Conservation (phyloP, 2,797 vertebrate species). For the Helicolenus hilgendorfi region DNA sequence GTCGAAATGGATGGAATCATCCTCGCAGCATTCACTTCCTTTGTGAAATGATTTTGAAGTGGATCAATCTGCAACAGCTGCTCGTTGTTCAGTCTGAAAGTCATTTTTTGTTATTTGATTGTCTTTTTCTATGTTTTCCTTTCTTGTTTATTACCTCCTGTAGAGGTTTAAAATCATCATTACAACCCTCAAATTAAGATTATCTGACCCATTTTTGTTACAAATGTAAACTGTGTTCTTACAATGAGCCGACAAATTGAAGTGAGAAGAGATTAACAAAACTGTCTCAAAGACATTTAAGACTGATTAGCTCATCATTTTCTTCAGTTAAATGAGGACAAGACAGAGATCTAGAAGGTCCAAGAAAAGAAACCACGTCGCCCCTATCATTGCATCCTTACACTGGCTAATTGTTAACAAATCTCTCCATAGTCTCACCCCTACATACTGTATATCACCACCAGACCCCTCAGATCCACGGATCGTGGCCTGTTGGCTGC, state of each 20-base stretch:
- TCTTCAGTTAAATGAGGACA: not conserved
- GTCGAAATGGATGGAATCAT: not conserved
- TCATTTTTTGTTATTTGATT: not conserved
- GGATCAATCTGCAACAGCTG: not conserved
- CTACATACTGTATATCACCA: too few relatives aligned
- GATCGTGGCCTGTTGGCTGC: too few relatives aligned
- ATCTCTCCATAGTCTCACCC: too few relatives aligned
- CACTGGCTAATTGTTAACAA: too few relatives aligned
- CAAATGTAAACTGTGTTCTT: not conserved
- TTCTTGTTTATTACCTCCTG: not conserved
- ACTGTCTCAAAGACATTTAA: too few relatives aligned
- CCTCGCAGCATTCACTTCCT: not conserved
- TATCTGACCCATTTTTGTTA: not conserved
- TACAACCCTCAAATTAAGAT: not conserved
- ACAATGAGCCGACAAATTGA: not conserved
- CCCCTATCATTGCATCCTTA: too few relatives aligned
- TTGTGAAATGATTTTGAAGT: not conserved
- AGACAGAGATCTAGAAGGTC: too few relatives aligned
- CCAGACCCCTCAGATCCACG: too few relatives aligned
- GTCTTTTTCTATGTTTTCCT: not conserved
- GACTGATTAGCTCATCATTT: not conserved
- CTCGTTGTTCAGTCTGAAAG: not conserved
- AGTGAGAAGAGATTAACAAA: not conserved
- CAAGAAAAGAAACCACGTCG: fast-evolving
- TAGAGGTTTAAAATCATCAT: too few relatives aligned